Conservation (phyloP, 2,113 vertebrate species). For the Maylandia zebra region DNA sequence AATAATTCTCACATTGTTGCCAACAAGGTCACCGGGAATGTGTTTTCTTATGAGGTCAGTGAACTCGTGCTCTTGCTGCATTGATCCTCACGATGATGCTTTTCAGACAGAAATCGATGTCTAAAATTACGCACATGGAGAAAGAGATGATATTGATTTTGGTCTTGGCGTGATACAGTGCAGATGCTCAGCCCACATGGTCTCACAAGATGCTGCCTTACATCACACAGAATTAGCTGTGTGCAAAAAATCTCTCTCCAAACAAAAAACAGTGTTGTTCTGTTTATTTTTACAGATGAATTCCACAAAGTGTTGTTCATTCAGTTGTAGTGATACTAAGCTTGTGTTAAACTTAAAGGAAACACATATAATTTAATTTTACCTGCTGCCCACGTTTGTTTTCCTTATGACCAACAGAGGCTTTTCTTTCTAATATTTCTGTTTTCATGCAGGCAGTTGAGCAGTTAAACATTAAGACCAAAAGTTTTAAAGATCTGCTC, state of each 20-base stretch:
- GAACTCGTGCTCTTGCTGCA: background rate
- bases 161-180: background rate
- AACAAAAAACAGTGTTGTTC: background rate
- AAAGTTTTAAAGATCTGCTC: conserved; percentile 88
- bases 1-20: conserved; percentile 94
- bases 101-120: background rate
- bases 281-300: background rate
- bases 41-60: conserved; percentile 88
- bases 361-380: background rate
- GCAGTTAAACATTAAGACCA: conserved; percentile 94
- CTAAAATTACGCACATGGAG: background rate
- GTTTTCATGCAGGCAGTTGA: conserved; percentile 71
- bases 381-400: accelerated
- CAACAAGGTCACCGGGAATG: conserved; percentile 89
- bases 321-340: background rate
- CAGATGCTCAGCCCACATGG: background rate
- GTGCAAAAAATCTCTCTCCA: background rate
- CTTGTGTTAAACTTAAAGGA: background rate
- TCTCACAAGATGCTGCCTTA: background rate
- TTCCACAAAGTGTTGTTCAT: background rate
- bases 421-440: background rate
- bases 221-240: background rate
- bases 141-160: background rate
- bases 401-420: background rate
- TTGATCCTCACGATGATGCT: background rate